Evolutionary conservation across 2,888 invertebrate genomes (phyloP), one percentile per base, ranked within the genome.

Genomic region (Phlogophora meticulosa): DNA sequence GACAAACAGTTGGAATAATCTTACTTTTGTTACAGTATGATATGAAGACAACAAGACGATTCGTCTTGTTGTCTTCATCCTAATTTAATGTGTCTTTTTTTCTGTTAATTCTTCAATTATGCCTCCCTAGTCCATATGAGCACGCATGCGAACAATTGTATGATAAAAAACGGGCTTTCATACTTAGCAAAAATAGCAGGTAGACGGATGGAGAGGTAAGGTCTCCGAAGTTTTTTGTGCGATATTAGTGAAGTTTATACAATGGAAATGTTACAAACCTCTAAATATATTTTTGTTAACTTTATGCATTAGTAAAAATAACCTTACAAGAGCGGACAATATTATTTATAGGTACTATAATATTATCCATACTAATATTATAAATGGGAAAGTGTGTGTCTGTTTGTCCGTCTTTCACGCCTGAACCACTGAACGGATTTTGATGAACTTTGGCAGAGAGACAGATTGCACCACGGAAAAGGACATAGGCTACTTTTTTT

Each of bases 1-100:
- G 20, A 1, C 40, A 62, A 49, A n/a, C 11, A 36, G 42, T 56
- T 67, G 55, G 10, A 63, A 51, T 71, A 10, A 55, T 48, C 32
- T 17, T 11, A 24, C n/a, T 28, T 32, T 22, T 46, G 9, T 24
- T 15, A 4, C 7, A 40, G 13, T 32, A 17, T 34, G 45, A n/a
- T 62, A 4, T 20, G 7, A 10, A n/a, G 45, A 10, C 28, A 22
- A 10, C 22, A 22, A 20, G n/a, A n/a, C n/a, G n/a, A n/a, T n/a
- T 38, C 36, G 7, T 11, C 4, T 40, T 42, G 2, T 10, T 34
- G 10, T 1, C 10, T 2, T 11, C 10, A n/a, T 22, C 9, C 0
- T 49, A 58, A 10, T 52, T 43, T 22, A 2, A 4, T 15, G 10
- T 4, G 20, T 32, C 0, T 13, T 49, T 48, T 40, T n/a, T 48